A percentile compares a stretch with the other conserved stretches of the same genome.
Evolutionary conservation across 2,113 vertebrate species (phyloP).

Genomic region (Acinonyx jubatus): DNA sequence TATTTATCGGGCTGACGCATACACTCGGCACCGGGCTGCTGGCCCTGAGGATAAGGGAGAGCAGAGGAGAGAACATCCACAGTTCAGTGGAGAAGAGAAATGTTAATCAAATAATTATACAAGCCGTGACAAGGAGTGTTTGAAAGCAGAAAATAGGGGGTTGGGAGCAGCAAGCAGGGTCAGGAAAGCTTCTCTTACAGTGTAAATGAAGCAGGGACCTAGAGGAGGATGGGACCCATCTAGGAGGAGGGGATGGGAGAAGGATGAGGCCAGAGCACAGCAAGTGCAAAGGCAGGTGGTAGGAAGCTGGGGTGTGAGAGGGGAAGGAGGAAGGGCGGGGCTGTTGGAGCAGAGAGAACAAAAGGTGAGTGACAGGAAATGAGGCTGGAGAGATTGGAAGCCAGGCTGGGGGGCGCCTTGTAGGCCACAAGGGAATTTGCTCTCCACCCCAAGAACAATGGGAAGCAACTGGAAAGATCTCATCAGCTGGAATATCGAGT

Average conservation of each 20-base stretch:
- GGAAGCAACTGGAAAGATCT: not conserved
- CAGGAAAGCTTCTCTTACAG: not conserved
- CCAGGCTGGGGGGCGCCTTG: not conserved
- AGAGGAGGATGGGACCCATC: not conserved
- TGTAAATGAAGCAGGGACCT: not conserved
- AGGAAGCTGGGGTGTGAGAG: not conserved
- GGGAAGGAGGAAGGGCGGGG: not conserved
- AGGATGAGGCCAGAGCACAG: not conserved
- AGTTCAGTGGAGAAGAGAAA: not conserved
- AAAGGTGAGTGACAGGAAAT: not conserved
- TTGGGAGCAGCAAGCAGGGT: not conserved
- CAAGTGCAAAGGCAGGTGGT: not conserved
- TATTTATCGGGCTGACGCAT: not conserved
- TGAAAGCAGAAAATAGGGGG: not conserved
- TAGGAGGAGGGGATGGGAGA: not conserved
- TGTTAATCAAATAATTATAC: not conserved
- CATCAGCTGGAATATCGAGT: not conserved
- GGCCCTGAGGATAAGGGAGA: not conserved
- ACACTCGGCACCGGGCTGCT: not conserved
- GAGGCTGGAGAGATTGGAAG: not conserved
- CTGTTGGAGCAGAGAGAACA: not conserved
- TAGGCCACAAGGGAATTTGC: not conserved
- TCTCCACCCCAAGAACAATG: not conserved
- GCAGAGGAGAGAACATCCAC: not conserved
- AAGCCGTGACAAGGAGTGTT: not conserved